These are phyloP conservation scores for Deilephila elpenor DNA, from an alignment of 2,888 invertebrate genomes.

Conservation along the genomic window DNA sequence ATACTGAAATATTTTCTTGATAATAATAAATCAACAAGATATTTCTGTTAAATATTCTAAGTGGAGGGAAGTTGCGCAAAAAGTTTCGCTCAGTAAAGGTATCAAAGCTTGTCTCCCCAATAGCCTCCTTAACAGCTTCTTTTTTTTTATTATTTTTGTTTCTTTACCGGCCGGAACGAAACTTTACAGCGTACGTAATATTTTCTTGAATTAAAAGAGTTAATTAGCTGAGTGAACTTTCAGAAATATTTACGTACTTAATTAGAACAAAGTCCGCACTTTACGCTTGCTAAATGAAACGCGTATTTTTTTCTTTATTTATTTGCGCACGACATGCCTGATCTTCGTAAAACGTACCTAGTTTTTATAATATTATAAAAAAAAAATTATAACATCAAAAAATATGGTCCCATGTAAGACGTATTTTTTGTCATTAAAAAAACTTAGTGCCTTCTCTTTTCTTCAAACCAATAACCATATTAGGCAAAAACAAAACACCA, in stretches of 20 bases:
- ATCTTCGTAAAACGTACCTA: background rate
- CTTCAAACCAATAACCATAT: too few relatives aligned
- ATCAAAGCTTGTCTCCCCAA: slow-evolving; percentile 32
- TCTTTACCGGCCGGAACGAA: slow-evolving; percentile 27
- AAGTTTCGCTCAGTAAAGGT: slow-evolving; percentile 28
- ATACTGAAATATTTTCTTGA: background rate
- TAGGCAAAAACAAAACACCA: background rate
- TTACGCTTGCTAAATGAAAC: slow-evolving; percentile 4
- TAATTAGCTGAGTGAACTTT: slow-evolving; percentile 38
- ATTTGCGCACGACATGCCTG: background rate
- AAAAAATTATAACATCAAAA: too few relatives aligned
- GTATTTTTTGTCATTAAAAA: too few relatives aligned
- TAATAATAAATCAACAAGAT: background rate
- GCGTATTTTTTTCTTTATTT: slow-evolving; percentile 3
- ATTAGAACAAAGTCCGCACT: slow-evolving; percentile 22
- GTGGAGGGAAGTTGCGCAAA: slow-evolving; percentile 27
- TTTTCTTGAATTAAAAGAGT: slow-evolving; percentile 41
- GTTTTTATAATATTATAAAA: too few relatives aligned
- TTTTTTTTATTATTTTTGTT: slow-evolving; percentile 36
- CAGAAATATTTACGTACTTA: slow-evolving; percentile 33
- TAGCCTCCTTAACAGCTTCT: slow-evolving; percentile 37
- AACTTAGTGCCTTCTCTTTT: too few relatives aligned
- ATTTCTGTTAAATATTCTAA: slow-evolving; percentile 18
- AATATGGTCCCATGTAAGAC: too few relatives aligned
- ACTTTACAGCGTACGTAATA: slow-evolving; percentile 34